Evolutionary conservation across 2,113 vertebrate species (phyloP), one percentile per base, ranked within the genome.

Genomic region (Climacteris rufus): DNA sequence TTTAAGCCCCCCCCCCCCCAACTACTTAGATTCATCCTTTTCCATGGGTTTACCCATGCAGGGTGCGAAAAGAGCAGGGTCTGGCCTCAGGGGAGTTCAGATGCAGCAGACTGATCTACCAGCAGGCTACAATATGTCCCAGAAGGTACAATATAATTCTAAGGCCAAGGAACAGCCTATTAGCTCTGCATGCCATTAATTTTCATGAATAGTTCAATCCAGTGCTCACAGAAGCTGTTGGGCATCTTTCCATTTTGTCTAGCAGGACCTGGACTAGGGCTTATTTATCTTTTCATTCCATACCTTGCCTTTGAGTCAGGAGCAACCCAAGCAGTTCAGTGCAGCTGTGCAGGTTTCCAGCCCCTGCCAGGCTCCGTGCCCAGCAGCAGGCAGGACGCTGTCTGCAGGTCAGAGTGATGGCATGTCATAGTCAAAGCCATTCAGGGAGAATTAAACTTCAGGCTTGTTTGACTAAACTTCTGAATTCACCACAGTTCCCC

Each of bases 131-230:
- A 92, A 53, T 87, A 92, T 93, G 88, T 94, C 93, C 93, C 96
- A 96, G 90, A 94, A 95, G 83, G 86, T 87, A 57, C 65, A 82
- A 33, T 90, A 50, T 45, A 72, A 89, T 71, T 83, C 80, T 3
- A 23, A 94, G 90, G 88, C 94, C 96, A 94, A 94, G 76, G 80
- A 96, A 93, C 93, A 96, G 86, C 88, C 96, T 90, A 89, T 92
- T 92, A 96, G 81, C 90, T 92, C 96, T 78, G 93, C 94, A 93
- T 82, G 94, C 61, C 70, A 81, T 95, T 96, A 93, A 95, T 93
- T 95, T 90, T 89, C 94, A 89, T 82, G 86, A 90, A 76, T 37
- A 89, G 83, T 75, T 88, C 90, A 90, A 95, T 89, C 86, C 89
- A 72, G 6, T 23, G 72, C 69, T 89, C 86, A 72, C 68, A 90